Conservation (phyloP, 2,113 vertebrate genomes). For the Rutilus rutilus region DNA sequence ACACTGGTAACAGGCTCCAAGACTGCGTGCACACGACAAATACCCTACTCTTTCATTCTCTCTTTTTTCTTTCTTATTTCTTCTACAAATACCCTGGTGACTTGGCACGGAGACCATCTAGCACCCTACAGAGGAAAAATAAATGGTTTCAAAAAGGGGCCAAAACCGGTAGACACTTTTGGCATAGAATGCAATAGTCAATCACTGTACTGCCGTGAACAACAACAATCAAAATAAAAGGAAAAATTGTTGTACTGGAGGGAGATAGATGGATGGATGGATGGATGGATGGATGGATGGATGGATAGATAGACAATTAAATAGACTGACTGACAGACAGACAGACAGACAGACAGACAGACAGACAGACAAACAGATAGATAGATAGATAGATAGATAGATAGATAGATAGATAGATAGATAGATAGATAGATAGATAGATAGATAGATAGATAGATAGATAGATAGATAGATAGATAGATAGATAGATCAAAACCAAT, state of each 20-base stretch:
- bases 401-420: too few species aligned
- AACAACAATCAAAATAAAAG: background rate
- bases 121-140: background rate
- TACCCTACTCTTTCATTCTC: background rate
- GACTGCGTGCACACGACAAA: background rate
- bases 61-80: background rate
- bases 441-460: too few species aligned
- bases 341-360: too few species aligned
- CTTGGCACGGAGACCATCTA: background rate
- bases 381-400: too few species aligned
- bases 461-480: too few species aligned
- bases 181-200: background rate
- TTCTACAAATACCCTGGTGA: background rate
- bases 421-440: too few species aligned
- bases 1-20: background rate
- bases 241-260: too few species aligned
- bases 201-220: background rate
- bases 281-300: fast-evolving
- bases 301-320: too few species aligned
- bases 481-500: background rate
- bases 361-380: too few species aligned
- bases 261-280: too few species aligned
- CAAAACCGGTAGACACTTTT: background rate
- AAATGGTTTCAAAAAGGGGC: background rate
- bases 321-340: too few species aligned